Base-by-base conservation (phyloP, 2,113 vertebrate species). In the Falcunculus frontatus region DNA sequence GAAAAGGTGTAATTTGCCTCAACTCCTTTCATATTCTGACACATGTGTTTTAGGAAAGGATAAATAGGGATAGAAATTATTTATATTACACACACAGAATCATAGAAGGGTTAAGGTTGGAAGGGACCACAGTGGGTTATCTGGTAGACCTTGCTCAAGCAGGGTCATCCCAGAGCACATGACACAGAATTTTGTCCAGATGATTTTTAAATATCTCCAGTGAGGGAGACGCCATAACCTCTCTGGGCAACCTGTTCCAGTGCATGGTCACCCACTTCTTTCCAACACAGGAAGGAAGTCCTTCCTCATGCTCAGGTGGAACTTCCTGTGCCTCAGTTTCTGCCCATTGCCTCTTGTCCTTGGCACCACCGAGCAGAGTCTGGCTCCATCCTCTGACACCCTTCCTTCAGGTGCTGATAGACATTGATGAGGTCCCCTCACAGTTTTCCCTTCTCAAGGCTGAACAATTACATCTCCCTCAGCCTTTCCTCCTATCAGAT, bases 281-380 rank as follows among this genome's bases (percentile, higher is more conserved):
- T 59, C n/a, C 56, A 37, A 11, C 23, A 30, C 0, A 25, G 6
- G 0, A 46, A 60, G 3, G 20, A 75, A 75, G 11, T 19, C 4
- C 7, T 75, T 47, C 25, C 8, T 47, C 30, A 11, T 18, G 14
- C 1, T 82, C 16, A 75, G 53, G 8, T 8, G 25, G 20, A 75
- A 2, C 4, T 41, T 35, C 8, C 30, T 35, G 25, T 15, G 13
- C 39, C 6, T 53, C 69, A 17, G 7, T 26, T 60, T 60, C 4
- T 68, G 18, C 19, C 33, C 10, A 1, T 3, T 29, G 37, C 7
- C 33, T 52, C 46, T 25, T 39, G 33, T 53, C 25, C 46, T 32
- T 41, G 25, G 25, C 53, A 47, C 13, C 11, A 6, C 14, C 1
- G 5, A 60, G 46, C 16, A 68, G 23, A 60, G 62, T 46, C 53